Evolutionary conservation across 2,888 invertebrate species (phyloP).

Genomic region (Tetranychus truncatus): DNA sequence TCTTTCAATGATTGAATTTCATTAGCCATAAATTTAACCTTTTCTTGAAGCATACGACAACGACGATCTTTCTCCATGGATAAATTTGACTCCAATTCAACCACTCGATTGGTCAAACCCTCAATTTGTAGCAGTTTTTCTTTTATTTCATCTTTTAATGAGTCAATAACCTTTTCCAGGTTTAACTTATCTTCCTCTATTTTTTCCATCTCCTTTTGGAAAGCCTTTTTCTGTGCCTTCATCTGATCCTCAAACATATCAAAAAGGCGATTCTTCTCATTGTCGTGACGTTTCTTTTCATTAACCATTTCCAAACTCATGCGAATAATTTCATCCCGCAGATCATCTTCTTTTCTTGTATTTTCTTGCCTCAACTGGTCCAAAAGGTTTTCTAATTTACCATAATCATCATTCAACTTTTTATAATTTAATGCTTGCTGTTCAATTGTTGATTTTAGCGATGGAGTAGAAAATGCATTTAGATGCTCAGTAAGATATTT

Average conservation of each 20-base stretch:
- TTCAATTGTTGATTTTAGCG: not conserved
- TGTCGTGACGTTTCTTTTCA: conserved; percentile 9
- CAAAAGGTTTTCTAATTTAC: not conserved
- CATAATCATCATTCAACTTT: conserved; percentile 3
- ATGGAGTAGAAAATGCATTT: conserved; percentile 4
- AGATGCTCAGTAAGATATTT: conserved; percentile 10
- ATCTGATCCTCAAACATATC: conserved; percentile 12
- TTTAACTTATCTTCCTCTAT: not conserved
- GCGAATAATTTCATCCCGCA: conserved; percentile 2
- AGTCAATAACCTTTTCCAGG: not conserved
- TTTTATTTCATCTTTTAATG: not conserved
- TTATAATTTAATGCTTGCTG: not conserved
- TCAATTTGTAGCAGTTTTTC: not conserved
- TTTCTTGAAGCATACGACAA: conserved; percentile 1
- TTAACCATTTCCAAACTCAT: conserved; percentile 2
- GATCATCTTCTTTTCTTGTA: not conserved
- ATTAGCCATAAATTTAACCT: conserved; percentile 4
- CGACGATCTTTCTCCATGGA: conserved; percentile 6
- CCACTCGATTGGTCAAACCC: not conserved
- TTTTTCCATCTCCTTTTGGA: not conserved
- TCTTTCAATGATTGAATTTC: conserved; percentile 7
- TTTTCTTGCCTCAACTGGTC: not conserved
- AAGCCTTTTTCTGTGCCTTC: conserved; percentile 3
- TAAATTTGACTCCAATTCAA: not conserved
- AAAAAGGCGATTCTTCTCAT: conserved; percentile 7